Percentiles rank a stretch among this genome's conserved stretches.
These are phyloP conservation scores for Silurus asotus DNA, from an alignment of 2,113 vertebrate genomes.

Conservation along the genomic window DNA sequence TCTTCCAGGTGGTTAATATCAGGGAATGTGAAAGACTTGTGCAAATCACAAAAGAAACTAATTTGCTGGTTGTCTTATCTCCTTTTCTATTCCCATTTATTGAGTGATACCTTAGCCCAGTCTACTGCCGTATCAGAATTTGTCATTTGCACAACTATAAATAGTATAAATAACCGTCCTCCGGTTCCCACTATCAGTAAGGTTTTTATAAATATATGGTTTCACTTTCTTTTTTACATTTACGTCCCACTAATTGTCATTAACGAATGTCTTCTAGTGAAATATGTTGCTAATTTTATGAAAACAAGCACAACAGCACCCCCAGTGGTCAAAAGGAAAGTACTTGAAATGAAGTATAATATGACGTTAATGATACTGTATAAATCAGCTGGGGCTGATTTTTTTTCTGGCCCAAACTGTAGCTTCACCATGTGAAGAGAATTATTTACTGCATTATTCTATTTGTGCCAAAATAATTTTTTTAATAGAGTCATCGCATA, in stretches of 20 bases:
- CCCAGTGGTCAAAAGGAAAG: background rate
- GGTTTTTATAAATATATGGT: background rate
- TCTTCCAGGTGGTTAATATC: background rate
- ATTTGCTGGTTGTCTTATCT: background rate
- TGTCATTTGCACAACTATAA: background rate
- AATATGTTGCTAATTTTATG: too few species aligned
- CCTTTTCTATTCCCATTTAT: background rate
- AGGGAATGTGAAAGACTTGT: background rate
- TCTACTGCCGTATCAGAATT: background rate
- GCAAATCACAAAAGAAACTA: too few species aligned
- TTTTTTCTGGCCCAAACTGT: background rate
- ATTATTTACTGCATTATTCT: too few species aligned
- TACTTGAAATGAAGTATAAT: background rate
- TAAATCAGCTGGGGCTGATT: background rate
- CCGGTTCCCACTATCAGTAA: background rate
- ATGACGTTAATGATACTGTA: background rate
- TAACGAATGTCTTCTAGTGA: background rate
- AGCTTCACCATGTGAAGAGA: background rate
- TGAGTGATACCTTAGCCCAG: background rate
- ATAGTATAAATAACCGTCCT: background rate
- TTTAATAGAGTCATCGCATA: too few species aligned
- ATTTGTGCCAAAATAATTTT: too few species aligned
- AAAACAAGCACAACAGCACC: too few species aligned
- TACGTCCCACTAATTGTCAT: background rate
- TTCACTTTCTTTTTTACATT: background rate